Conservation (phyloP, 92 coral and sea anemone species). For the Metridium senile region DNA sequence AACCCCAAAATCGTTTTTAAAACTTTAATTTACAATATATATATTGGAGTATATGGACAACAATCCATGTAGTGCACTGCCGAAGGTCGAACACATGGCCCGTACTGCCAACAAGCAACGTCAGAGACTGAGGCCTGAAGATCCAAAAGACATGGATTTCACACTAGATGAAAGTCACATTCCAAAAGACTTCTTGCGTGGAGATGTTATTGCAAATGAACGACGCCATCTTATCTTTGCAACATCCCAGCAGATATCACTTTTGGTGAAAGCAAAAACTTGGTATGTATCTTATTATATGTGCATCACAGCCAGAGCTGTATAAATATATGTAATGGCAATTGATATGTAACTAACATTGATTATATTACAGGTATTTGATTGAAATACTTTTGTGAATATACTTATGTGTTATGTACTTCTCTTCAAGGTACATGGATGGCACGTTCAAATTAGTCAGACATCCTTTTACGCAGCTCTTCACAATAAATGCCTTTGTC, state of each 20-base stretch:
- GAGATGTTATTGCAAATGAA: neutral
- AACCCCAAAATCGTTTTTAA: no score
- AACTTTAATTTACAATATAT: no score
- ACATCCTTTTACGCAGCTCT: conserved; percentile 6
- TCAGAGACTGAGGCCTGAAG: neutral
- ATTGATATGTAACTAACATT: neutral
- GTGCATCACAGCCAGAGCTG: no score
- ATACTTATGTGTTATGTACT: neutral
- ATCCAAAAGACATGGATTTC: conserved; percentile 2
- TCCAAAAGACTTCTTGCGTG: neutral
- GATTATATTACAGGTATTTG: neutral
- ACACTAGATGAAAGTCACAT: neutral
- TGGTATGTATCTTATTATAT: conserved; percentile 11
- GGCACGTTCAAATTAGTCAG: conserved; percentile 7
- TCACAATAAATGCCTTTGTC: conserved; percentile 8
- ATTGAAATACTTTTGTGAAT: no score
- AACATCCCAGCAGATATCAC: neutral
- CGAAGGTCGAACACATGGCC: neutral
- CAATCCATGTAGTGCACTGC: conserved; percentile 8
- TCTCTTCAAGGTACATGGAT: conserved; percentile 10
- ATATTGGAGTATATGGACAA: no score
- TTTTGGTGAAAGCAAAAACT: conserved; percentile 1
- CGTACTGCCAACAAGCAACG: conserved; percentile 1
- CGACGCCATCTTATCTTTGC: conserved; percentile 4
- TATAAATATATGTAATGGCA: no score